Base-by-base conservation (phyloP, 2,113 vertebrate genomes). In the Sphaerodactylus townsendi region DNA sequence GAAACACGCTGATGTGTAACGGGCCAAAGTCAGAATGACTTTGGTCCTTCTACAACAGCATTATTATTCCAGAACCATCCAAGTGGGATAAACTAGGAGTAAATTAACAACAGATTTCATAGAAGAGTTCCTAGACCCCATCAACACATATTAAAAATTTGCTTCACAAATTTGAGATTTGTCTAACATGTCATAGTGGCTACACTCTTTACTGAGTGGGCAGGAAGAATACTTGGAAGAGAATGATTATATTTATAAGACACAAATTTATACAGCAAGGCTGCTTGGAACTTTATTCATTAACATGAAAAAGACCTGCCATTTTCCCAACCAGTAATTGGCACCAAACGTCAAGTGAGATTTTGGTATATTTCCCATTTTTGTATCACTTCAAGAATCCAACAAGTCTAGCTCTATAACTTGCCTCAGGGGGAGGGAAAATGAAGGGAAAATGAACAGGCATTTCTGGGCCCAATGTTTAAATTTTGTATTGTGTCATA, bases 301-400 rank as follows among this genome's bases (percentile, higher is more conserved):
- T 85, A 88, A 64, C 85, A 87, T 3, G 35, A 88, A 87, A 83
- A 74, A 80, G 56, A 1, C 69, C 83, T 86, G 39, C 30, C 85
- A 88, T 83, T 73, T 84, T 85, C 85, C 85, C 77, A 85, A 87
- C 30, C 76, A 86, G 84, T 82, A 92, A 89, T 0, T 85, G 81
- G 23, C 79, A 90, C 46, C 86, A 81, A 84, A 50, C 23, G 79
- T 86, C 85, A 89, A 87, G 33, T 25, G 19, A 88, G 59, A 86
- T 19, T 90, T 83, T 78, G 35, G 68, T 82, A 74, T 1, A 39
- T 7, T 77, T 84, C 10, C 65, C 83, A 75, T 56, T 83, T 77
- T 37, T 72, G 33, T 4, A 85, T 28, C 80, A 44, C 50, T 77
- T 82, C 1, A 89, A 85, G 87, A 90, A 85, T 65, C 28, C 10